Conservation (phyloP, 2,113 vertebrate genomes). For the Panurus biarmicus region DNA sequence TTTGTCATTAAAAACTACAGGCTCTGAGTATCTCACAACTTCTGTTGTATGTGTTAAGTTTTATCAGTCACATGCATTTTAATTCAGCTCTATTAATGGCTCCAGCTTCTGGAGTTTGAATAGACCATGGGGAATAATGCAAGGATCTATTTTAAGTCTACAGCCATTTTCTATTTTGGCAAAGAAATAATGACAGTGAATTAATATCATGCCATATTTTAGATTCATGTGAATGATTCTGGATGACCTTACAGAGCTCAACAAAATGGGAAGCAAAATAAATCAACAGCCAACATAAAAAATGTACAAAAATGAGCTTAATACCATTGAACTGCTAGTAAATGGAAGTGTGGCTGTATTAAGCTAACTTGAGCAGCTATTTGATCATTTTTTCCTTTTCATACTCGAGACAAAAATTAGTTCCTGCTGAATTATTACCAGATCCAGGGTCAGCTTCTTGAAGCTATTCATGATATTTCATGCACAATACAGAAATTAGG, state of each 20-base stretch:
- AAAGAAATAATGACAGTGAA: slow-evolving; percentile 8
- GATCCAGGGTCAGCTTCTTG: neutral
- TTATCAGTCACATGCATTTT: slow-evolving; percentile 5
- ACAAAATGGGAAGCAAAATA: neutral
- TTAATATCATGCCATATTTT: neutral
- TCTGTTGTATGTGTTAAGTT: neutral
- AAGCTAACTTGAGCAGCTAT: neutral
- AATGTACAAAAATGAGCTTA: neutral
- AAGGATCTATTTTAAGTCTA: slow-evolving; percentile 10
- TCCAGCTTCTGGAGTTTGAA: slow-evolving; percentile 2
- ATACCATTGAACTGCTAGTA: neutral
- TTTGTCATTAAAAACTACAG: slow-evolving; percentile 20
- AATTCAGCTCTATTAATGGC: neutral
- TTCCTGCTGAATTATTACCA: neutral
- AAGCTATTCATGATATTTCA: neutral
- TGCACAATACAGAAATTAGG: neutral
- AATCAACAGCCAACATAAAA: neutral
- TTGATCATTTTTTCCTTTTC: neutral
- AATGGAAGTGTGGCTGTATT: neutral
- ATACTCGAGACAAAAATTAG: neutral
- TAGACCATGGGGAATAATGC: neutral
- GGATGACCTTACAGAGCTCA: neutral
- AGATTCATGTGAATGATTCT: neutral
- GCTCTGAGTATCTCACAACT: neutral
- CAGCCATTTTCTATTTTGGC: slow-evolving; percentile 21